Conservation (phyloP, 2,888 invertebrate genomes). For the Patella depressa region DNA sequence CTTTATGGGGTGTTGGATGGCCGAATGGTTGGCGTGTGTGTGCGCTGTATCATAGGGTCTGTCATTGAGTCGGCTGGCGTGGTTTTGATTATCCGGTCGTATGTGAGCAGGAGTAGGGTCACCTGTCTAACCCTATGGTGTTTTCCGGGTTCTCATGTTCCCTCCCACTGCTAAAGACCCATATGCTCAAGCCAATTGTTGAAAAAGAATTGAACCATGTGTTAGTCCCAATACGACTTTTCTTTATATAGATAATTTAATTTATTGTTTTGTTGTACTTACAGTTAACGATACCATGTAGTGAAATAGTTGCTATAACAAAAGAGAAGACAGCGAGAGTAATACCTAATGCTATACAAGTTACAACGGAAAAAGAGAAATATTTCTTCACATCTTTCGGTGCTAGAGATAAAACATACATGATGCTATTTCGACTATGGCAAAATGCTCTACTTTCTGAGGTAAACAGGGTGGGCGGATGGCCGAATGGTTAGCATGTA, state of each 20-base stretch:
- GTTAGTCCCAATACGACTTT: neutral
- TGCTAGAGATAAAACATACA: constrained; percentile 92
- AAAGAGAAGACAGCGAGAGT: constrained; percentile 80
- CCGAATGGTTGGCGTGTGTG: too few species aligned
- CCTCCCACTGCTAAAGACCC: too few species aligned
- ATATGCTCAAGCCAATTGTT: too few species aligned
- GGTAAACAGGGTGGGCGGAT: constrained; percentile 65
- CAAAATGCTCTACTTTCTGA: constrained; percentile 95
- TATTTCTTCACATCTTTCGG: constrained; percentile 95
- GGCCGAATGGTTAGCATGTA: too few species aligned
- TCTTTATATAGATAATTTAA: neutral
- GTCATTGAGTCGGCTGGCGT: too few species aligned
- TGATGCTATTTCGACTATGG: constrained; percentile 96
- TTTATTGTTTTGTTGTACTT: constrained; percentile 23
- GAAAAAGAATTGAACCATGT: neutral
- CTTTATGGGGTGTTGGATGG: too few species aligned
- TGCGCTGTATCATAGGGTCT: too few species aligned
- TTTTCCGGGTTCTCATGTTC: too few species aligned
- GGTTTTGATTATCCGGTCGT: too few species aligned
- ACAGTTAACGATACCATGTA: constrained; percentile 85
- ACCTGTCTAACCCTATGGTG: too few species aligned
- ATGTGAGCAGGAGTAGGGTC: too few species aligned
- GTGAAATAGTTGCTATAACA: constrained; percentile 91
- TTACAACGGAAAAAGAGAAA: constrained; percentile 78
- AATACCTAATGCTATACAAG: constrained; percentile 95